Percentiles rank a stretch among this genome's conserved stretches.
phyloP scores from a whole-genome alignment of 2,797 vertebrate species.

The Smutsia temminckii region DNA sequence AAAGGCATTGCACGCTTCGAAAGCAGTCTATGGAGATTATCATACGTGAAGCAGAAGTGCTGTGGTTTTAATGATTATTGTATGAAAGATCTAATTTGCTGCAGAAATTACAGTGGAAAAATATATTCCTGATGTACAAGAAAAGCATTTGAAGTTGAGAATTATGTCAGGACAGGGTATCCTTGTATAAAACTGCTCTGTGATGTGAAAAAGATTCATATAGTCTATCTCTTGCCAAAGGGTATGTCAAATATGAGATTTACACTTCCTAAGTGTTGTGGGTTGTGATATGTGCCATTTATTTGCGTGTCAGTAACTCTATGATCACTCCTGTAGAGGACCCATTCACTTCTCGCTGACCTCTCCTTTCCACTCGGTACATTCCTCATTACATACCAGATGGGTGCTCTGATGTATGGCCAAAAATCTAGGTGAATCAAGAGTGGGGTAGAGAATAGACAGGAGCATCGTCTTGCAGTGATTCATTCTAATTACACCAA shows the following conservation, averaged over 20 bases:
- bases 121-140: slow-evolving; percentile 6
- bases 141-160: slow-evolving; percentile 46
- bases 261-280: slow-evolving; percentile 32
- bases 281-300: slow-evolving; percentile 60
- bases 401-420: slow-evolving; percentile 29
- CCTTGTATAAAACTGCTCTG: slow-evolving; percentile 67
- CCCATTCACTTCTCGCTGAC: slow-evolving; percentile 43
- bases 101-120: neutral
- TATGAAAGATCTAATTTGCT: neutral
- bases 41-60: neutral
- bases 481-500: slow-evolving; percentile 59
- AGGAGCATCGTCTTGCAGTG: neutral
- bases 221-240: slow-evolving; percentile 66
- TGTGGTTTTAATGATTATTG: neutral
- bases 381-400: slow-evolving; percentile 3
- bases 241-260: slow-evolving; percentile 70
- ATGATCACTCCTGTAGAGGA: neutral
- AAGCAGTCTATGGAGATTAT: neutral
- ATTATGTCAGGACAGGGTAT: slow-evolving; percentile 73
- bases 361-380: slow-evolving; percentile 9
- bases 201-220: slow-evolving; percentile 71
- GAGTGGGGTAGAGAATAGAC: neutral
- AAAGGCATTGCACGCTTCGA: neutral
- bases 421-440: slow-evolving; percentile 39
- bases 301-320: slow-evolving; percentile 47